Evolutionary conservation across 2,888 invertebrate genomes (phyloP).

Genomic region (Apamea monoglypha): DNA sequence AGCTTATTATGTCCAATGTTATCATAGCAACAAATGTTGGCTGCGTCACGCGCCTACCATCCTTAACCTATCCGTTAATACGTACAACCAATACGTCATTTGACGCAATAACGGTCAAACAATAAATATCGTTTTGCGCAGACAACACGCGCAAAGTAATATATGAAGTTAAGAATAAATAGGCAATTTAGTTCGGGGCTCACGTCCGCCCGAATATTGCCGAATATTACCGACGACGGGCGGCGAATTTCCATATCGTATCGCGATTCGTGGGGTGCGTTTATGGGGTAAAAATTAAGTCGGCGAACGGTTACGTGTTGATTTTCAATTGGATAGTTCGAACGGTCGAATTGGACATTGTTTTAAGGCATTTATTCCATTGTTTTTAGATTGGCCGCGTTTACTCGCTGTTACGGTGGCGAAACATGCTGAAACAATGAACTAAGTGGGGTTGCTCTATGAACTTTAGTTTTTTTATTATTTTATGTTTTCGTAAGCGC

Average conservation of each 20-base stretch:
- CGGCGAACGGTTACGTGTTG: constrained; percentile 81
- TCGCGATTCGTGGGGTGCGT: constrained; percentile 88
- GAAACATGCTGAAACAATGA: constrained; percentile 31
- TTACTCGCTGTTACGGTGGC: constrained; percentile 13
- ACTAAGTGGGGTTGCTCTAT: constrained; percentile 7
- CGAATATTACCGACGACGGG: constrained; percentile 89
- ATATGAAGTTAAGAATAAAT: constrained; percentile 91
- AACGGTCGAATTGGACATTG: constrained; percentile 57
- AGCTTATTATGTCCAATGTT: constrained; percentile 12
- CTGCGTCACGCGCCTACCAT: constrained; percentile 80
- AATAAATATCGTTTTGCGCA: constrained; percentile 90
- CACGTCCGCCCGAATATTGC: constrained; percentile 89
- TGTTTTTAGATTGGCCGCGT: constrained; percentile 53
- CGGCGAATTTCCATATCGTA: constrained; percentile 89
- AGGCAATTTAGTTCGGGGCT: constrained; percentile 89
- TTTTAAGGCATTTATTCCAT: constrained; percentile 55
- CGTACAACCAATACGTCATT: constrained; percentile 89
- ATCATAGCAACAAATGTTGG: constrained; percentile 52
- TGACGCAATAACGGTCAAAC: constrained; percentile 90
- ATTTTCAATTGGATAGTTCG: constrained; percentile 83
- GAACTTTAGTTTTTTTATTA: constrained; percentile 15
- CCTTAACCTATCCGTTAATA: constrained; percentile 83
- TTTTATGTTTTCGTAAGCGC: background rate
- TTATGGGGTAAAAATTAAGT: constrained; percentile 91
- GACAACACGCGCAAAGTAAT: constrained; percentile 91